Base-by-base conservation (phyloP, 2,113 vertebrate genomes). In the Strigops habroptila region DNA sequence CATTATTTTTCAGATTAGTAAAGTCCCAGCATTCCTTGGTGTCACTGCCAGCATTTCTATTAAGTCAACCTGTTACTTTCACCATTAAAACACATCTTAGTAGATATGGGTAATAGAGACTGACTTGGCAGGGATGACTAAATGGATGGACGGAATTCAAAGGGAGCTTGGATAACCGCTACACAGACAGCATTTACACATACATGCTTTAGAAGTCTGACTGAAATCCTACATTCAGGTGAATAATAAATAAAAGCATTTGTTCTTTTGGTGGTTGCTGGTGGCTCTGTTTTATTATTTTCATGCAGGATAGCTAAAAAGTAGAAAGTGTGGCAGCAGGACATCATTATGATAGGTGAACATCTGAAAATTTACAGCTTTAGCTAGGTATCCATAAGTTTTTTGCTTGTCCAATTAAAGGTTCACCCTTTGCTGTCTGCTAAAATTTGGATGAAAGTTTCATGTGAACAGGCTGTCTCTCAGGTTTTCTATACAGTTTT, bases 161-260 rank as follows among this genome's bases (percentile, higher is more conserved):
- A 95, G 69, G 80, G 81, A 88, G 31, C 35, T 68, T 83, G 41
- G 94, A 92, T 79, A 96, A 93, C 73, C 0, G 0, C 63, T 81
- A 67, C 44, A 80, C 19, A 63, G 86, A 64, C 84, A 85, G 49
- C 84, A 96, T 97, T 93, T 95, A 88, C 53, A 93, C 67, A 35
- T 27, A 70, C 10, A 33, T 35, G 52, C 67, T 93, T 92, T 59
- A 94, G 76, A 97, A 74, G 59, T 74, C 83, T 85, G 37, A 88
- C 69, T 86, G 82, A 90, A 95, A 91, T 89, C 74, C 62, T 80
- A 85, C 22, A 71, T 93, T 73, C 64, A 88, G 88, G 90, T 96
- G 93, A 94, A 93, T 90, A 93, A 96, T 94, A 97, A 96, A 95
- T 95, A 94, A 94, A 96, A 88, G 76, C 85, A 79, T 95, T 96